A percentile compares a stretch with the other conserved stretches of the same genome.
Evolutionary conservation across 2,797 vertebrate genomes (phyloP).

Genomic region (Rhinoraja longicauda): DNA sequence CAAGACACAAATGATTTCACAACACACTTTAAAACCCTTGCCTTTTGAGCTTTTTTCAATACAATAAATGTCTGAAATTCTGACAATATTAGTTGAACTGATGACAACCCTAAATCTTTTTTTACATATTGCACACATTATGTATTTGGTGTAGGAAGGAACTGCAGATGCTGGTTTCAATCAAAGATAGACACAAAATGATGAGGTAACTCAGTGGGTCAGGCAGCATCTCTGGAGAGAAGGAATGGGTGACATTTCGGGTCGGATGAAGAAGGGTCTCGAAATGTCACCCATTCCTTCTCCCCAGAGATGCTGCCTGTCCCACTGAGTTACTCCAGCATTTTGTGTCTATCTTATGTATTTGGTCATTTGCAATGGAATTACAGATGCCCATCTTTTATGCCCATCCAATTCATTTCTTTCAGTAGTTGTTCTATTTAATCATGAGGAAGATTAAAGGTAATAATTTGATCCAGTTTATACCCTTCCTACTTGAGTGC

Average conservation of each 20-base stretch:
- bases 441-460: not conserved
- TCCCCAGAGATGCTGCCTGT: too few species aligned
- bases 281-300: too few species aligned
- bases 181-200: too few species aligned
- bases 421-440: not conserved
- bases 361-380: too few species aligned
- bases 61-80: not conserved
- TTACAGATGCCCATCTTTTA: not conserved
- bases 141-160: not conserved
- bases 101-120: not conserved
- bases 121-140: not conserved
- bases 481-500: not conserved
- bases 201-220: too few species aligned
- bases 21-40: not conserved
- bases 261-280: too few species aligned
- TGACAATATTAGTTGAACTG: not conserved
- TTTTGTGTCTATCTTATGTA: too few species aligned
- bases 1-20: not conserved
- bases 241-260: too few species aligned
- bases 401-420: not conserved
- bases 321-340: too few species aligned
- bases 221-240: too few species aligned
- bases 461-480: not conserved
- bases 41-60: not conserved
- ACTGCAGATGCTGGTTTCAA: too few species aligned